phyloP scores from a whole-genome alignment of 2,113 vertebrate species.

The Cyrtonyx montezumae region DNA sequence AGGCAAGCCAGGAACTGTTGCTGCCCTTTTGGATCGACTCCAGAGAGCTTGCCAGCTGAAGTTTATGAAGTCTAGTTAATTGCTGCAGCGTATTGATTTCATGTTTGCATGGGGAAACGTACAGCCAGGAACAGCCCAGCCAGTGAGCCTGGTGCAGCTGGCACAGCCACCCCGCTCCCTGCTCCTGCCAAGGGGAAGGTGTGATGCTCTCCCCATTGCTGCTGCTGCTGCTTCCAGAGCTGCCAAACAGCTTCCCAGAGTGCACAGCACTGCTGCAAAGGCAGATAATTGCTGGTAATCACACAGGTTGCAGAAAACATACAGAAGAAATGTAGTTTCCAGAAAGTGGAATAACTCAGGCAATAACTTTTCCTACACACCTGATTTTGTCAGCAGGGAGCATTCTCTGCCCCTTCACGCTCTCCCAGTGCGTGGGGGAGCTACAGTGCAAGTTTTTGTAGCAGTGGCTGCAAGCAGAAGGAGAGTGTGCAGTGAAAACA shows the following conservation, averaged over 20 bases:
- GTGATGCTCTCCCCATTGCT: not conserved
- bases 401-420: not conserved
- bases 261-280: not conserved
- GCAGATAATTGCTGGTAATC: not conserved
- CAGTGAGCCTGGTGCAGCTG: not conserved
- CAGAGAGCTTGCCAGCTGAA: constrained; percentile 48
- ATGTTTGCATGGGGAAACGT: constrained; percentile 19
- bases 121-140: not conserved
- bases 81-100: constrained; percentile 39
- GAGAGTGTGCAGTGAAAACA: not conserved
- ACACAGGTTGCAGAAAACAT: not conserved
- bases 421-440: not conserved
- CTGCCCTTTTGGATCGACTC: constrained; percentile 24
- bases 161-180: not conserved
- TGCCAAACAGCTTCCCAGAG: not conserved
- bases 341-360: not conserved
- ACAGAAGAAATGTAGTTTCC: not conserved
- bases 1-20: not conserved
- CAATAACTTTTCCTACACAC: not conserved
- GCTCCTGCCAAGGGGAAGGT: not conserved
- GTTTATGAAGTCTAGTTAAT: constrained; percentile 48
- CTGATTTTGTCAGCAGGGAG: not conserved
- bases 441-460: not conserved
- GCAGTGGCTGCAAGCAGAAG: not conserved
- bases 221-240: not conserved